These are phyloP conservation scores for Nestor notabilis DNA, from an alignment of 2,113 vertebrate species.

Conservation along the genomic window DNA sequence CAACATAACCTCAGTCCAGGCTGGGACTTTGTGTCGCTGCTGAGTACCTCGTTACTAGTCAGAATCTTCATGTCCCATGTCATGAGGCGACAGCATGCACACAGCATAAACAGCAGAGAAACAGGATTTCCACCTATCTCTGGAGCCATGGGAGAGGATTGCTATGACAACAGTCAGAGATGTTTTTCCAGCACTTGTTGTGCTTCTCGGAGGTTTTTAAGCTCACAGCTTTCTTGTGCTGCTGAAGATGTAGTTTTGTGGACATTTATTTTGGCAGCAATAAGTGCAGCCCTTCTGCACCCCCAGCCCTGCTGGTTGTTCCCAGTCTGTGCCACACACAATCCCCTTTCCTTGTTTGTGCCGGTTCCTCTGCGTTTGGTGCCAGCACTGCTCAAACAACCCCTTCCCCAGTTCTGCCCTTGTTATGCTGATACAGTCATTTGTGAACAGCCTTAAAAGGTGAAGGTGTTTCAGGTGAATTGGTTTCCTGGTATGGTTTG, in stretches of 20 bases:
- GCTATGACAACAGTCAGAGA: neutral
- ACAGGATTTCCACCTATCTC: neutral
- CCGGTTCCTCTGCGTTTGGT: neutral
- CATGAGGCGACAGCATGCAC: rapidly evolving
- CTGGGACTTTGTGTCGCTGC: neutral
- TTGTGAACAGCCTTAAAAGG: neutral
- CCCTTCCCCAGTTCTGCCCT: neutral
- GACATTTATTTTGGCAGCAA: neutral
- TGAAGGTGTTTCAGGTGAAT: neutral
- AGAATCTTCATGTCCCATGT: neutral
- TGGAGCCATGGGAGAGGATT: neutral
- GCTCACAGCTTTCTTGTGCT: neutral
- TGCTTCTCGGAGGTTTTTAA: neutral
- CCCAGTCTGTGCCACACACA: neutral
- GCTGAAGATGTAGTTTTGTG: neutral
- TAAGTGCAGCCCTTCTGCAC: neutral
- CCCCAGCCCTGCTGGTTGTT: neutral
- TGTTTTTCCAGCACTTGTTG: neutral
- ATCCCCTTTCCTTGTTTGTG: neutral
- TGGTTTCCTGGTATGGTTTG: neutral
- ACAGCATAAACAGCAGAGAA: neutral
- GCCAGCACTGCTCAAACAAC: neutral
- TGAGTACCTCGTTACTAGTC: neutral
- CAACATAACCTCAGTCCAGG: neutral
- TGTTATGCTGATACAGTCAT: rapidly evolving